Evolutionary conservation across 2,797 vertebrate species (phyloP).

Genomic region (Craterocephalus amniculus): DNA sequence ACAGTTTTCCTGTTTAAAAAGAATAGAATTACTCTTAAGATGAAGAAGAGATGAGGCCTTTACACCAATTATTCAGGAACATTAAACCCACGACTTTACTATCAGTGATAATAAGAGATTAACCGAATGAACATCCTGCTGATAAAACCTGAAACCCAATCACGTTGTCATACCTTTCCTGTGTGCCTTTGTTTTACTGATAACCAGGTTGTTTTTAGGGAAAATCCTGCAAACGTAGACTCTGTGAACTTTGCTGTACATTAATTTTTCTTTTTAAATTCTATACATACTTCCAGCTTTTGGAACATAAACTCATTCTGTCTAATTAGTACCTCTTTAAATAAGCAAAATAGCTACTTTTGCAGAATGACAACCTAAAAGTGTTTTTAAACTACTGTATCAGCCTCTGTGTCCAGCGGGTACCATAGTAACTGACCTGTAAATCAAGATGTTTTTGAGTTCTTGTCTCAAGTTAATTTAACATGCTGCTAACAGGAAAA

Average conservation of each 20-base stretch:
- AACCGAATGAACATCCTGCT: not conserved
- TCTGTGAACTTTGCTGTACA: not conserved
- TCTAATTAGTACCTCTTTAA: no score
- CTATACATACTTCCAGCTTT: no score
- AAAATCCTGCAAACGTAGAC: conserved; percentile 21
- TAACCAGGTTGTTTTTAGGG: not conserved
- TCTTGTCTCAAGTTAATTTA: not conserved
- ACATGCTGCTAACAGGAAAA: not conserved
- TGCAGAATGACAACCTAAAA: conserved; percentile 28
- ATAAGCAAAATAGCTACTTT: no score
- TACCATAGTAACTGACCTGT: not conserved
- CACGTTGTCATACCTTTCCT: conserved; percentile 5
- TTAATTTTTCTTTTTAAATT: not conserved
- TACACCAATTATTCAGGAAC: not conserved
- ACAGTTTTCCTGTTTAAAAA: not conserved
- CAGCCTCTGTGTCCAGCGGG: conserved; percentile 41
- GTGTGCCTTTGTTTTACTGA: conserved; percentile 4
- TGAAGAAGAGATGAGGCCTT: not conserved
- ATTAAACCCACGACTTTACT: no score
- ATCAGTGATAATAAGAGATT: not conserved
- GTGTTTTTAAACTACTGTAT: conserved; percentile 12
- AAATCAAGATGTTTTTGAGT: not conserved
- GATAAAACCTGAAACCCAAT: not conserved
- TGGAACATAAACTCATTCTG: not conserved
- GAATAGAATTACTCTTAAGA: not conserved